Evolutionary conservation across 2,888 invertebrate genomes (phyloP).

Genomic region (Geophilus truncorum): DNA sequence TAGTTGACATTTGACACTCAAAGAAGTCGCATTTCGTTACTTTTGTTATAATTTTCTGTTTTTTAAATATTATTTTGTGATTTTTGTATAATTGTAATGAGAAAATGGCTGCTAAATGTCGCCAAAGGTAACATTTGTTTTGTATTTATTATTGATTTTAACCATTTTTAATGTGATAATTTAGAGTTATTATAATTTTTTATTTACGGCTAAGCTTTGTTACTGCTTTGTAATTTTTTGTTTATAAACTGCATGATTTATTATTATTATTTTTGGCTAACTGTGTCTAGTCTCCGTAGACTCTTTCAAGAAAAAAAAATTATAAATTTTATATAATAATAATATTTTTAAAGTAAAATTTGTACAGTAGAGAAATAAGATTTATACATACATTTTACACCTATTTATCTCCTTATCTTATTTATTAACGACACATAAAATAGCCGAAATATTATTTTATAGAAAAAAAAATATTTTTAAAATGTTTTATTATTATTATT

Average conservation of each 20-base stretch:
- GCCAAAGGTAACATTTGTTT: not conserved
- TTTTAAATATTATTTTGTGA: not conserved
- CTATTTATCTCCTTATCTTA: too few species aligned
- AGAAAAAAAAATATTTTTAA: too few species aligned
- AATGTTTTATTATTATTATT: not conserved
- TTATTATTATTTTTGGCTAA: not conserved
- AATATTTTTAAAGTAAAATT: not conserved
- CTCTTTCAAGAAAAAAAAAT: not conserved
- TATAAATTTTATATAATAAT: not conserved
- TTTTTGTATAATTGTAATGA: not conserved
- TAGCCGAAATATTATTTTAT: too few species aligned
- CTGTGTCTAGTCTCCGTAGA: not conserved
- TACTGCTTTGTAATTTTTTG: not conserved
- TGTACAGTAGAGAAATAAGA: not conserved
- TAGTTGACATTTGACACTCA: constrained; percentile 37
- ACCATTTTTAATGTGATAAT: not conserved
- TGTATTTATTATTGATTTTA: not conserved
- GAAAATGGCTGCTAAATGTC: not conserved
- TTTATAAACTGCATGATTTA: too few species aligned
- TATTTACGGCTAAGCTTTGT: not conserved
- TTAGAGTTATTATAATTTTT: not conserved
- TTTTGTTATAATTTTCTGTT: not conserved
- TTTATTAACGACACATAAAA: too few species aligned
- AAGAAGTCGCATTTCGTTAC: not conserved
- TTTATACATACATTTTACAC: not conserved